Percentiles rank a stretch among this genome's conserved stretches.
Conservation (phyloP, 2,888 invertebrate genomes). For the Hymenopus coronatus region DNA sequence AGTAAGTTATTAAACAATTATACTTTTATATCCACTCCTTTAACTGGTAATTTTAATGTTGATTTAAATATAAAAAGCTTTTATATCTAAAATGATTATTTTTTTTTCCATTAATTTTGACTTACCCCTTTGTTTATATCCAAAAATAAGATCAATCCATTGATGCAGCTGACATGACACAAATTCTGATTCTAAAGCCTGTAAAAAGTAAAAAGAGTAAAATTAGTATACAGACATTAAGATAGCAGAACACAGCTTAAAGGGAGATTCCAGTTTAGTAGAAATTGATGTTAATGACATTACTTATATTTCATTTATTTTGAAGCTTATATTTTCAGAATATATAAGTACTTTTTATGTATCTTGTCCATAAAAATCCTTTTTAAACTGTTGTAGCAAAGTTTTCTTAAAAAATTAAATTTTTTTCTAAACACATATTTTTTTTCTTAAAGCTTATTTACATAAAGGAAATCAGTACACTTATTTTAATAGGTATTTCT, state of each 20-base stretch:
- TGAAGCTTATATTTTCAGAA: background rate
- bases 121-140: conserved; percentile 94
- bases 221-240: background rate
- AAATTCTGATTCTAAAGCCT: conserved; percentile 97
- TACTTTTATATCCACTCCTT: too few relatives aligned
- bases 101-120: background rate
- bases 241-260: background rate
- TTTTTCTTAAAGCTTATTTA: too few relatives aligned
- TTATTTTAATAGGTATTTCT: too few relatives aligned
- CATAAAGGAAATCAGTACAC: too few relatives aligned
- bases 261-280: background rate
- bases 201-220: conserved; percentile 31
- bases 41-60: too few relatives aligned
- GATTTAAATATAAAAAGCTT: too few relatives aligned
- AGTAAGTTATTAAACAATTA: too few relatives aligned
- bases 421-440: too few relatives aligned
- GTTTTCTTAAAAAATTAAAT: too few relatives aligned
- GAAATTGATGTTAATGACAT: background rate
- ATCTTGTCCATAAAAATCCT: too few relatives aligned
- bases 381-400: too few relatives aligned
- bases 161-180: conserved; percentile 99
- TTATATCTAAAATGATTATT: too few relatives aligned
- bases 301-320: background rate
- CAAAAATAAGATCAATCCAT: conserved; percentile 99
- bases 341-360: background rate